Conservation (phyloP, 2,888 invertebrate genomes). For the Drosophila infuscata region DNA sequence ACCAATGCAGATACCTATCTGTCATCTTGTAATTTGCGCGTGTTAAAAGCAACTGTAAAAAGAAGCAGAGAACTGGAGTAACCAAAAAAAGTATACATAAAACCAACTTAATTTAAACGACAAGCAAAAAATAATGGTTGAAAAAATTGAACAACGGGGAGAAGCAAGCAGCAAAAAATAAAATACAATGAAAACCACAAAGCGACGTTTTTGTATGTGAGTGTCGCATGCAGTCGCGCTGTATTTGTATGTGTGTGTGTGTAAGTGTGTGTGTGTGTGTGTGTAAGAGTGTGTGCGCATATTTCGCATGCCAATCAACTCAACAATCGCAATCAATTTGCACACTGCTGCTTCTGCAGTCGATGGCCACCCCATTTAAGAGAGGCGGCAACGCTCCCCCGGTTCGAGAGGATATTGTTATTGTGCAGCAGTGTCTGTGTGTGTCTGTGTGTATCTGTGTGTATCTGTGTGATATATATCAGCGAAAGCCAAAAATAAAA, state of each 20-base stretch:
- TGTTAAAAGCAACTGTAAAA: slow-evolving; percentile 28
- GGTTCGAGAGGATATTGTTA: slow-evolving; percentile 58
- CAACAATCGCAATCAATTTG: slow-evolving; percentile 82
- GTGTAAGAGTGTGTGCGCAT: slow-evolving; percentile 34
- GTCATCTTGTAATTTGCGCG: slow-evolving; percentile 43
- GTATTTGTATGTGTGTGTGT: slow-evolving; percentile 1
- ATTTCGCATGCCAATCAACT: slow-evolving; percentile 81
- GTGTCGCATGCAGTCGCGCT: slow-evolving; percentile 64
- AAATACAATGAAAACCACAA: slow-evolving; percentile 72
- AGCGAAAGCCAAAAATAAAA: slow-evolving; percentile 54
- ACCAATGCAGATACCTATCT: slow-evolving; percentile 37
- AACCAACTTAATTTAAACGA: slow-evolving; percentile 62
- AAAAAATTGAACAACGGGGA: slow-evolving; percentile 31
- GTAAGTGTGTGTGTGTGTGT: slow-evolving; percentile 1
- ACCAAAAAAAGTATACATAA: slow-evolving; percentile 28
- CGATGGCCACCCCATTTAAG: slow-evolving; percentile 28
- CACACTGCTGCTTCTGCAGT: slow-evolving; percentile 56
- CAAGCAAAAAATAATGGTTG: slow-evolving; percentile 46
- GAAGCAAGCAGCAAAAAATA: slow-evolving; percentile 9
- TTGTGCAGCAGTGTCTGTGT: slow-evolving; percentile 51
- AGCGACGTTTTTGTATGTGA: slow-evolving; percentile 64
- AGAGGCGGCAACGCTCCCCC: slow-evolving; percentile 18
- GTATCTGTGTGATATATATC: slow-evolving; percentile 46
- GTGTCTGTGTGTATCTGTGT: not conserved
- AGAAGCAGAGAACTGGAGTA: slow-evolving; percentile 7